phyloP scores from a whole-genome alignment of 2,797 vertebrate genomes.

The Graptemys geographica region DNA sequence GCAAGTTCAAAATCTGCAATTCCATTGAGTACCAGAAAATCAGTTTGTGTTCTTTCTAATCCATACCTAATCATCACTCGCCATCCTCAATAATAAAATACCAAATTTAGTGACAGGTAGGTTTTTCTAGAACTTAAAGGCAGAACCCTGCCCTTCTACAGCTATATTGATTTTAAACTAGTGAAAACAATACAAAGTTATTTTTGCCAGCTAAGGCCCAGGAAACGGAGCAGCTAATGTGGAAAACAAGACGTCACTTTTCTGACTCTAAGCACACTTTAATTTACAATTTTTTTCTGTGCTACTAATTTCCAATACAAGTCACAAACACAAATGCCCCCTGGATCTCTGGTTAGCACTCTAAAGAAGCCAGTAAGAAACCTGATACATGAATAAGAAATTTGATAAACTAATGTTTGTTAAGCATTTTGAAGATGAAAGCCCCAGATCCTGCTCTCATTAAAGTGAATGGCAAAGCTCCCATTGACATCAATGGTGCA shows the following conservation, averaged over 20 bases:
- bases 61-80: not conserved
- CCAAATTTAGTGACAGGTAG: slow-evolving; percentile 20
- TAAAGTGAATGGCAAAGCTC: not conserved
- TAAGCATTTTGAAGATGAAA: not conserved
- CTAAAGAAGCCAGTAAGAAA: slow-evolving; percentile 27
- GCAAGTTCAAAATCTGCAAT: not conserved
- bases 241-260: slow-evolving; percentile 10
- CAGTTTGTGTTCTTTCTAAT: fast-evolving
- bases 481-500: not conserved
- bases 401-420: slow-evolving; percentile 34
- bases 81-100: not conserved
- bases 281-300: not conserved
- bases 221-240: slow-evolving; percentile 33
- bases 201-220: slow-evolving; percentile 28
- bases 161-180: slow-evolving; percentile 28
- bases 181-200: not conserved
- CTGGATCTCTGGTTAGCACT: slow-evolving; percentile 53
- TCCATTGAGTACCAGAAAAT: slow-evolving; percentile 17
- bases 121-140: not conserved
- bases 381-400: slow-evolving; percentile 6
- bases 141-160: slow-evolving; percentile 16
- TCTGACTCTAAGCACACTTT: not conserved
- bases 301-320: slow-evolving; percentile 41
- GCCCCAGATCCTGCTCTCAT: not conserved
- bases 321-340: not conserved